phyloP scores from a whole-genome alignment of 1,140 invertebrate species.

The Drosophila hydei region DNA sequence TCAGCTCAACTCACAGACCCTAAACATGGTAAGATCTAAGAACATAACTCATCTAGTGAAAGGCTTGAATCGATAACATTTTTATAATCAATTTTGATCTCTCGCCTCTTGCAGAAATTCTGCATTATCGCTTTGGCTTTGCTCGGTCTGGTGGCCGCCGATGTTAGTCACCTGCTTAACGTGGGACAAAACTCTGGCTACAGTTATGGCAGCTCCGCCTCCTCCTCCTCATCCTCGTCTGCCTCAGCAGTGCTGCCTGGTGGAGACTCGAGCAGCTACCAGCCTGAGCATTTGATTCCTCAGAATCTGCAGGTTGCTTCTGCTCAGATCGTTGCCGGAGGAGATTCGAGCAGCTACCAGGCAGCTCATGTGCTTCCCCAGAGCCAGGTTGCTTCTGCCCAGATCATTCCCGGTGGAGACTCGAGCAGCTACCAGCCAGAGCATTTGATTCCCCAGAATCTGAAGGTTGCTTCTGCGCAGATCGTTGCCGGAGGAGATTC shows the following conservation, averaged over 20 bases:
- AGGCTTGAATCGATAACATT: background rate
- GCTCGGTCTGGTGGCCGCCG: conserved; percentile 53
- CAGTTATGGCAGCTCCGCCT: conserved; percentile 41
- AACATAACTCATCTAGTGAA: background rate
- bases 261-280: conserved; percentile 41
- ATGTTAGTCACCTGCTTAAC: conserved; percentile 67
- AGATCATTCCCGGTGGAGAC: conserved; percentile 20
- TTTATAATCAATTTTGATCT: background rate
- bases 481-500: conserved; percentile 25
- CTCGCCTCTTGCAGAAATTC: conserved; percentile 46
- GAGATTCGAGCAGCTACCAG: background rate
- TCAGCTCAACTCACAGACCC: conserved; percentile 29
- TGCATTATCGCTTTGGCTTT: conserved; percentile 61
- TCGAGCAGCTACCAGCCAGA: conserved; percentile 45
- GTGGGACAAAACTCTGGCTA: conserved; percentile 42
- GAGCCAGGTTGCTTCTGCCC: conserved; percentile 9
- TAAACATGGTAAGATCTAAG: conserved; percentile 72
- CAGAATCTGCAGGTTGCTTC: conserved; percentile 5
- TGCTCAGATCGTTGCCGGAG: background rate
- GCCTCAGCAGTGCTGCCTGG: conserved; percentile 25
- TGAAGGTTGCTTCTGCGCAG: background rate
- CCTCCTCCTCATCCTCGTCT: background rate
- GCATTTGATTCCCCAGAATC: conserved; percentile 29
- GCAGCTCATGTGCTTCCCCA: too few relatives aligned
- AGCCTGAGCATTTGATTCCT: conserved; percentile 34